phyloP scores from a whole-genome alignment of 2,888 invertebrate species.

The Suillia variegata region DNA sequence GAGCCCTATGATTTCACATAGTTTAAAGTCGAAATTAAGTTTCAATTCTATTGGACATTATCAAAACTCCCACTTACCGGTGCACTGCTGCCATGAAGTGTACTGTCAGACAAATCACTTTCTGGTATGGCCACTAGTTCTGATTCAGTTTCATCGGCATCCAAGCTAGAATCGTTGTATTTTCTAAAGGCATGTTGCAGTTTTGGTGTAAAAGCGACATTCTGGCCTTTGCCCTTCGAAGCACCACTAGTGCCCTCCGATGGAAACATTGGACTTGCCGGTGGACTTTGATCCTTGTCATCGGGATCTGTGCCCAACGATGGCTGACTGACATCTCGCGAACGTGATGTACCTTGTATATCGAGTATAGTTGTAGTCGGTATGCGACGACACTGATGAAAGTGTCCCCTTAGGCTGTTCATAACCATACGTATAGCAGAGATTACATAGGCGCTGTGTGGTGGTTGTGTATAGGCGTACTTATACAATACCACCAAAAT shows the following conservation, averaged over 20 bases:
- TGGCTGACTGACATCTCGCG: constrained; percentile 74
- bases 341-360: constrained; percentile 65
- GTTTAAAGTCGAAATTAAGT: background rate
- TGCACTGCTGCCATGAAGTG: constrained; percentile 77
- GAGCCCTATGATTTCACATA: constrained; percentile 70
- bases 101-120: constrained; percentile 85
- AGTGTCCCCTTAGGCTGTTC: constrained; percentile 74
- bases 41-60: too few species aligned
- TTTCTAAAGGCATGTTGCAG: constrained; percentile 61
- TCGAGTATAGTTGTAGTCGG: constrained; percentile 80
- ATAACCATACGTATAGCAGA: constrained; percentile 86
- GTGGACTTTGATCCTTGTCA: constrained; percentile 65
- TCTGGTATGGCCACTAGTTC: constrained; percentile 89
- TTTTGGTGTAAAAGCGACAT: constrained; percentile 73
- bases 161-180: constrained; percentile 66
- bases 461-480: constrained; percentile 78
- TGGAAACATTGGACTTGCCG: constrained; percentile 69
- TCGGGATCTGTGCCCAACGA: constrained; percentile 74
- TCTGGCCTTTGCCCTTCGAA: constrained; percentile 62
- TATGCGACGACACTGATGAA: constrained; percentile 87
- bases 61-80: constrained; percentile 62
- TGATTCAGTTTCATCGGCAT: constrained; percentile 86
- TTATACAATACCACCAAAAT: constrained; percentile 94
- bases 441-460: constrained; percentile 74
- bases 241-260: constrained; percentile 64